A percentile compares a stretch with the other conserved stretches of the same genome.
phyloP scores from a whole-genome alignment of 1,140 invertebrate genomes.

The Phymastichus coffea region DNA sequence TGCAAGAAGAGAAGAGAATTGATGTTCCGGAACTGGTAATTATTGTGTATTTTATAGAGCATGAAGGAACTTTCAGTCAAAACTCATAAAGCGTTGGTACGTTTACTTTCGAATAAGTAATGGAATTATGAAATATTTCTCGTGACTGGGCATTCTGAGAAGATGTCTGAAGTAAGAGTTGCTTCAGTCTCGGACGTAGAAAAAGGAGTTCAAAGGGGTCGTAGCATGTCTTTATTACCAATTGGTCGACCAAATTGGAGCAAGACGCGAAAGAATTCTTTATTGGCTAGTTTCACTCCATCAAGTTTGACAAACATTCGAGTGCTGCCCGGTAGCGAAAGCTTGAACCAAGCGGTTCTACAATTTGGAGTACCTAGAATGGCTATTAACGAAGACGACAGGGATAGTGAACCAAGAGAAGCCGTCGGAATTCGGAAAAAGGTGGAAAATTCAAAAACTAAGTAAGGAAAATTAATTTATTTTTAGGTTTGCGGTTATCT shows the following conservation, averaged over 20 bases:
- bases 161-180: slow-evolving; percentile 30
- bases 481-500: neutral
- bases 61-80: too few relatives aligned
- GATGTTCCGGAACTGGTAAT: slow-evolving; percentile 8
- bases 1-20: slow-evolving; percentile 41
- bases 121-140: too few relatives aligned
- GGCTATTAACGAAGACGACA: slow-evolving; percentile 2
- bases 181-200: slow-evolving; percentile 37
- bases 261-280: neutral
- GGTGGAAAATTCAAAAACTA: too few relatives aligned
- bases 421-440: too few relatives aligned
- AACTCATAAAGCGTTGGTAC: too few relatives aligned
- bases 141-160: slow-evolving; percentile 23
- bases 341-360: slow-evolving; percentile 32
- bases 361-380: neutral
- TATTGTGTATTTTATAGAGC: too few relatives aligned
- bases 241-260: slow-evolving; percentile 7
- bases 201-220: slow-evolving; percentile 19
- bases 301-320: slow-evolving; percentile 44
- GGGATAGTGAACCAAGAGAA: neutral
- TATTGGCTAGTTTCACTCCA: slow-evolving; percentile 29
- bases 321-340: slow-evolving; percentile 35
- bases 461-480: neutral
- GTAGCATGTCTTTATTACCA: slow-evolving; percentile 21
- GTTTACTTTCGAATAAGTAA: too few relatives aligned